Conservation (phyloP, 2,797 vertebrate genomes). For the Periparus ater region DNA sequence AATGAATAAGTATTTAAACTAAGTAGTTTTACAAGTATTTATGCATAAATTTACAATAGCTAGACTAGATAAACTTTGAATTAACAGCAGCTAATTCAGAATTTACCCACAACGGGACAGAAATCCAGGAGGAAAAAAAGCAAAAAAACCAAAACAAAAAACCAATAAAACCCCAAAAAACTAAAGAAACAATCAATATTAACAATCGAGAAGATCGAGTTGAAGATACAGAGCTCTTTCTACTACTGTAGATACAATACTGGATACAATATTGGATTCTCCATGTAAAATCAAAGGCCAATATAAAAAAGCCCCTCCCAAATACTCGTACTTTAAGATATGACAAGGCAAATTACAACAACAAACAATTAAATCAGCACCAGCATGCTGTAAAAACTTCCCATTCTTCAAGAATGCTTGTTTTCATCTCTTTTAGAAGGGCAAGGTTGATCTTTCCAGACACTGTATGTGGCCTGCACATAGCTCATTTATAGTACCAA, state of each 20-base stretch:
- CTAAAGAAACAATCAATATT: neutral
- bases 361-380: neutral
- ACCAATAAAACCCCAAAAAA: fast-evolving
- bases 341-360: neutral
- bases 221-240: neutral
- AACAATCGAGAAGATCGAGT: neutral
- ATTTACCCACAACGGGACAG: neutral
- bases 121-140: neutral
- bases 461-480: fast-evolving
- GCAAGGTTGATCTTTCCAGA: neutral
- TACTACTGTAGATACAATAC: neutral
- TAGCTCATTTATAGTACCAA: neutral
- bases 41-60: neutral
- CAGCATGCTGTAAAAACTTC: neutral
- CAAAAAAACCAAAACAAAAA: neutral
- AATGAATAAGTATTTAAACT: neutral
- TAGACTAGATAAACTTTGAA: neutral
- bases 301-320: neutral
- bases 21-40: neutral
- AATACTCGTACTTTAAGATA: neutral
- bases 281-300: neutral
- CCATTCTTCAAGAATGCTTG: neutral
- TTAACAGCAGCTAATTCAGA: neutral
- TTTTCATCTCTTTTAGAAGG: neutral
- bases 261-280: neutral